Evolutionary conservation across 2,113 vertebrate genomes (phyloP).

Genomic region (Phalacrocorax pelagicus): DNA sequence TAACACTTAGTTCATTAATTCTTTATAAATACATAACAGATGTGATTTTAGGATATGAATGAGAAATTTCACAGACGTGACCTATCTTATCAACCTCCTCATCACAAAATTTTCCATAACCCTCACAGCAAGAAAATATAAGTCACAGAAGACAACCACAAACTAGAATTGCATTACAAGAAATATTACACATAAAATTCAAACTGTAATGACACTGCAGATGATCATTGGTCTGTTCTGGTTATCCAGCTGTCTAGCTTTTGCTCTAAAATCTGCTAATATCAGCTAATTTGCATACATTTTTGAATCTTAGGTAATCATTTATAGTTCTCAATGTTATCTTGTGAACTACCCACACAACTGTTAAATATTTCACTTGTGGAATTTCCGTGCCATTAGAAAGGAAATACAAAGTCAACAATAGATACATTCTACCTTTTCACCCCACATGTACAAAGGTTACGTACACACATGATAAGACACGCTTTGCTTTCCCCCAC

Average conservation of each 20-base stretch:
- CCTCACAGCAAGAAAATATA: constrained; percentile 27
- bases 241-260: neutral
- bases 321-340: neutral
- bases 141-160: constrained; percentile 4
- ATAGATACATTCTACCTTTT: neutral
- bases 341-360: neutral
- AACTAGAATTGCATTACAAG: constrained; percentile 17
- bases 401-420: neutral
- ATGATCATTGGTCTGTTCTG: neutral
- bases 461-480: neutral
- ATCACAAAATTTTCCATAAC: constrained; percentile 39
- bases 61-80: neutral
- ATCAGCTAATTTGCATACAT: neutral
- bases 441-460: neutral
- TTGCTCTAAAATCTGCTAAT: neutral
- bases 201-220: neutral
- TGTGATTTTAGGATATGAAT: constrained; percentile 40
- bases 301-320: neutral
- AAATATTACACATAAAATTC: neutral
- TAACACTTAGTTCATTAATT: constrained; percentile 61
- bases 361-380: neutral
- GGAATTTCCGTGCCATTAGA: neutral
- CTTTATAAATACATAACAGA: constrained; percentile 21
- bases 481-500: neutral
- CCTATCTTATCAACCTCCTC: constrained; percentile 5